Base-by-base conservation (phyloP, 1,140 invertebrate species). In the Uloborus diversus region DNA sequence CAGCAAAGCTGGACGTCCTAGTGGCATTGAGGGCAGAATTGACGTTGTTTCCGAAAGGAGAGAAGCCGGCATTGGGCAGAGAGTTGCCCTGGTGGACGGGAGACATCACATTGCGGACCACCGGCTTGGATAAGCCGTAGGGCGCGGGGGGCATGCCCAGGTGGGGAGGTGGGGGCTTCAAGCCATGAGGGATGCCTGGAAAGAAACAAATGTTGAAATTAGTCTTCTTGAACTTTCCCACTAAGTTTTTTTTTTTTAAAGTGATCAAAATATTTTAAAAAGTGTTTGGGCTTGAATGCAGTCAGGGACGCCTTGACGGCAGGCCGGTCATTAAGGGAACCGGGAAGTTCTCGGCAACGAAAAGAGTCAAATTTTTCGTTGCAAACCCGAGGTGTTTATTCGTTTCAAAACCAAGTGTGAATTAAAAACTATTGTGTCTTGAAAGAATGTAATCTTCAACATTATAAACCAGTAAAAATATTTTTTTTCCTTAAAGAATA, bases 1-100 rank as follows among this genome's bases (percentile, higher is more conserved):
- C 93, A 27, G 93, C 93, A 87, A 94, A 94, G 32, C 91, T 89
- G 42, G 87, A 88, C 2, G 85, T 86, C 20, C 79, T 37, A n/a
- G 79, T 73, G 7, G 79, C 69, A 49, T 57, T 66, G 5, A 81
- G 33, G n/a, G 79, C 70, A 20, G 69, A 56, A 53, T 81, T 73
- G 17, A 33, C 57, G 14, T 35, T 64, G 28, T 33, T 61, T 3
- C 28, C 20, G 51, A 66, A 75, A n/a, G 79, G 59, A 9, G 62
- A 49, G n/a, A 75, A 75, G 9, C 30, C 37, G 17, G 61, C 28
- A 51, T 20, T 49, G 3, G 49, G 7, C 35, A 65, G 69, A 28
- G 59, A 32, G 28, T 35, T 28, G 33, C 61, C 30, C 61, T 66
- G 64, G 23, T 80, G 66, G 9, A 81, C 62, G 7, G 79, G 79